A percentile compares a stretch with the other conserved stretches of the same genome.
Evolutionary conservation across 2,797 vertebrate species (phyloP).

Genomic region (Remorina albescens): DNA sequence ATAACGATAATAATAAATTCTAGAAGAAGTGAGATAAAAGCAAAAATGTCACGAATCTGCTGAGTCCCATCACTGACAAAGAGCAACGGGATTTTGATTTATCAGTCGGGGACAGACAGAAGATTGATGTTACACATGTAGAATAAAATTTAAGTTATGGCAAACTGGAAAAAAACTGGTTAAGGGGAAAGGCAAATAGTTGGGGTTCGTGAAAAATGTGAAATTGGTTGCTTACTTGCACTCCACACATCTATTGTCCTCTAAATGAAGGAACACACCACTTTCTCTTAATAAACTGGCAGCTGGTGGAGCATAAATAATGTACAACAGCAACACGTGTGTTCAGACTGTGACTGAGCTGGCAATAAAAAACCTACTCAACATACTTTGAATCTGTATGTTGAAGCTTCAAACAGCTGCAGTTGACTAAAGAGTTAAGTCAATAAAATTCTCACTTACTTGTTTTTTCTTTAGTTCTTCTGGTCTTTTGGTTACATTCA

Average conservation of each 20-base stretch:
- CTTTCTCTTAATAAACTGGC: neutral
- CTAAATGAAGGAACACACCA: neutral
- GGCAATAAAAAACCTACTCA: no score
- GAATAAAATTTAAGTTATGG: no score
- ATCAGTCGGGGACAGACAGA: neutral
- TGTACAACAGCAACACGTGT: no score
- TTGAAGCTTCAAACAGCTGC: neutral
- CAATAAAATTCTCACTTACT: no score
- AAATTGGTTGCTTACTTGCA: no score
- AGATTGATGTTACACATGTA: no score
- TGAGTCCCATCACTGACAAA: neutral
- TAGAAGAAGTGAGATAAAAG: neutral
- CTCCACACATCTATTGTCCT: no score
- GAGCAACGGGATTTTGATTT: slow-evolving; percentile 6
- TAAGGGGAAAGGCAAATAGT: neutral
- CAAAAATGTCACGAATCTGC: neutral
- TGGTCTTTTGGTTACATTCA: no score
- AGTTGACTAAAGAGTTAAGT: no score
- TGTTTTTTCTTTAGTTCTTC: neutral
- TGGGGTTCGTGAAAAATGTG: neutral
- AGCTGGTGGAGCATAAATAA: no score
- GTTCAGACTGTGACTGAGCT: neutral
- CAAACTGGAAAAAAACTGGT: neutral
- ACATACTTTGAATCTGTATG: neutral
- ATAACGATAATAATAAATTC: no score